A percentile compares a stretch with the other conserved stretches of the same genome.
These are phyloP conservation scores for Heterodera filipjevi DNA, from an alignment of 2,888 invertebrate species.

Conservation along the genomic window DNA sequence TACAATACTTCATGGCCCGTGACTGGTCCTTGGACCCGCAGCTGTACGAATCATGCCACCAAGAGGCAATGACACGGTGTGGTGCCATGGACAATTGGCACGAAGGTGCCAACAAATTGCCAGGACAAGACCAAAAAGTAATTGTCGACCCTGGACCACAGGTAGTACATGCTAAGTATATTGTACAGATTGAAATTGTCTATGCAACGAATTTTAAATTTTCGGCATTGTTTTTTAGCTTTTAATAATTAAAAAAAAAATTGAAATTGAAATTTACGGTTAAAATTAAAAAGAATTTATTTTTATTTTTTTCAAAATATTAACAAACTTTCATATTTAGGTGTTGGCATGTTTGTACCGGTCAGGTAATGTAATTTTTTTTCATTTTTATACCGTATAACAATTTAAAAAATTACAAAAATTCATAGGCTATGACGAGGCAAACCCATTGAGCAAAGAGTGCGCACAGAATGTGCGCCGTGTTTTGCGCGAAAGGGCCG, in stretches of 20 bases:
- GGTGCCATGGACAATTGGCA: slow-evolving; percentile 62
- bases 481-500: slow-evolving; percentile 88
- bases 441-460: slow-evolving; percentile 66
- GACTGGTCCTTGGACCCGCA: slow-evolving; percentile 90
- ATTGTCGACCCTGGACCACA: slow-evolving; percentile 78
- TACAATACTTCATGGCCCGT: slow-evolving; percentile 92
- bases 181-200: no score
- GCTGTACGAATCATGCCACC: slow-evolving; percentile 83
- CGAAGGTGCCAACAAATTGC: slow-evolving; percentile 37
- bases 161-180: no score
- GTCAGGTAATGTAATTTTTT: slow-evolving; percentile 58
- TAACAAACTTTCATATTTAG: no score
- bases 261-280: no score
- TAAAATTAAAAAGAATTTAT: no score
- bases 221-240: no score
- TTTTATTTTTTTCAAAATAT: no score
- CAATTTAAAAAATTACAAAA: background rate
- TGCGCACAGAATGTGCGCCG: slow-evolving; percentile 79
- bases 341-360: slow-evolving; percentile 88
- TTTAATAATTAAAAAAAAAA: no score
- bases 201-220: no score
- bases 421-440: slow-evolving; percentile 66
- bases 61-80: slow-evolving; percentile 75
- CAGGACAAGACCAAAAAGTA: slow-evolving; percentile 45
- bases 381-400: background rate